Percentiles rank a stretch among this genome's conserved stretches.
These are phyloP conservation scores for Sisor rabdophorus DNA, from an alignment of 2,113 vertebrate genomes.

Conservation along the genomic window DNA sequence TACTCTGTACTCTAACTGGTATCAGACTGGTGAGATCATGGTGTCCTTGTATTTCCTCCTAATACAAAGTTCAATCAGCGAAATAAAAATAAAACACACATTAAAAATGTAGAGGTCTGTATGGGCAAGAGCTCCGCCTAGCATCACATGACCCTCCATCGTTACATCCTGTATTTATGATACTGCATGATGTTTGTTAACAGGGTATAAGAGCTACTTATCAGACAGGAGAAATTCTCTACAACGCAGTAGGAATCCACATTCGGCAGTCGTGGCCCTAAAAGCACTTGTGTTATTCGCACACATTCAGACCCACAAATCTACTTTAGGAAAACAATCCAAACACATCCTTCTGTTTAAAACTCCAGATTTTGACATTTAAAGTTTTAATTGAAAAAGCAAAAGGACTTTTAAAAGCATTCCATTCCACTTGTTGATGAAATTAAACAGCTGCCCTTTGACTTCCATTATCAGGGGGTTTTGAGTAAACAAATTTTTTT, in stretches of 20 bases:
- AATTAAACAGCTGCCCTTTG: background rate
- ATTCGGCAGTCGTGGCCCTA: background rate
- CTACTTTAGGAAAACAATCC: background rate
- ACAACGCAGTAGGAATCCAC: background rate
- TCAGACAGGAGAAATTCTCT: background rate
- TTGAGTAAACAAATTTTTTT: background rate
- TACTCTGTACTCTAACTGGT: too few relatives aligned
- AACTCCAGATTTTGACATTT: background rate
- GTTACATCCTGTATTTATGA: too few relatives aligned
- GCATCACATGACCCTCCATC: background rate
- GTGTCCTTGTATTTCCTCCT: too few relatives aligned
- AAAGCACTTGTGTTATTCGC: background rate
- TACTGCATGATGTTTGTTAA: too few relatives aligned
- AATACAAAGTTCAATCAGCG: background rate
- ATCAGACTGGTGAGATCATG: too few relatives aligned
- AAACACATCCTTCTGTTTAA: too few relatives aligned
- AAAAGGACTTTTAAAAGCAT: background rate
- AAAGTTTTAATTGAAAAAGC: slow-evolving; percentile 1
- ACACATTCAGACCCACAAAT: background rate
- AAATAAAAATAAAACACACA: background rate
- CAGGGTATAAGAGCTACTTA: background rate
- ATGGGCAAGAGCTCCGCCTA: background rate
- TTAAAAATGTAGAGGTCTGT: background rate
- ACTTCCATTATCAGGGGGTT: background rate
- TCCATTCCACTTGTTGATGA: background rate